Evolutionary conservation across 2,113 vertebrate genomes (phyloP).

Genomic region (Chloroceryle aenea): DNA sequence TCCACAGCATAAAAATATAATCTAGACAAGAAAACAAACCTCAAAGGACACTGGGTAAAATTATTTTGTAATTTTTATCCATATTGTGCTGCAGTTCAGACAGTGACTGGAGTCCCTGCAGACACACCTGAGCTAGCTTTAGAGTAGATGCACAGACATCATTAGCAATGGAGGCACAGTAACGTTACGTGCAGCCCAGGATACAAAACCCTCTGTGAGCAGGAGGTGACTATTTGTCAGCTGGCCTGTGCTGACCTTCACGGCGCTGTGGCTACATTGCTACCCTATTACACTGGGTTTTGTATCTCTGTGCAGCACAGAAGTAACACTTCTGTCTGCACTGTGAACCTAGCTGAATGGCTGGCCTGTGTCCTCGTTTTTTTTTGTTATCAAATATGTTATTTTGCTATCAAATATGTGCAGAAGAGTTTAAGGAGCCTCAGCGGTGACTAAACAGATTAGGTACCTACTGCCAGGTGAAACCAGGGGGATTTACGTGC

Average conservation of each 20-base stretch:
- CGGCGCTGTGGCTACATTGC: not conserved
- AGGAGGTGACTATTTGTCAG: not conserved
- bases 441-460: not conserved
- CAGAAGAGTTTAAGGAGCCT: not conserved
- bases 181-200: not conserved
- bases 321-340: not conserved
- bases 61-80: not conserved
- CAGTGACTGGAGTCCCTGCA: not conserved
- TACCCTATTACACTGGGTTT: not conserved
- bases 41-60: not conserved
- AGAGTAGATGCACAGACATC: not conserved
- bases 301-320: not conserved
- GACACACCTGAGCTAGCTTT: not conserved
- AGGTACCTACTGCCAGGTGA: not conserved
- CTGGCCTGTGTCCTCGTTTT: not conserved
- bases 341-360: not conserved
- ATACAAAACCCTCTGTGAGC: not conserved
- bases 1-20: not conserved
- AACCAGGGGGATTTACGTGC: not conserved
- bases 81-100: not conserved
- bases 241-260: not conserved
- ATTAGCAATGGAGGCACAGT: not conserved
- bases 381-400: not conserved
- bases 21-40: not conserved
- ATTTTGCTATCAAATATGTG: not conserved